Base-by-base conservation (phyloP, 2,797 vertebrate species). In the Myotis daubentonii region DNA sequence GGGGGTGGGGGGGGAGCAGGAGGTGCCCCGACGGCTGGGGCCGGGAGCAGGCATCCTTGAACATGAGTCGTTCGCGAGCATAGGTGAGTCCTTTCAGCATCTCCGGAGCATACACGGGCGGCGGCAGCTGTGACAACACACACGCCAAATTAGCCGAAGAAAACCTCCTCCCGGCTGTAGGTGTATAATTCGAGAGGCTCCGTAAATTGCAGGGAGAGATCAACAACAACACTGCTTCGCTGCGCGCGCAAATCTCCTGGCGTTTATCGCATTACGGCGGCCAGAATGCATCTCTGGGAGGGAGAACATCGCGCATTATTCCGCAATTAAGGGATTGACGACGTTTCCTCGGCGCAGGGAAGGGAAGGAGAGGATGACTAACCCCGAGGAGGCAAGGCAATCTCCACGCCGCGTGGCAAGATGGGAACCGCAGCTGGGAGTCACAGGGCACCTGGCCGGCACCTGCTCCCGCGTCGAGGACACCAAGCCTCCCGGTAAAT, bases 361-460 rank as follows among this genome's bases (percentile, higher is more conserved):
- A 97, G 95, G 94, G 95, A 97, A 93, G 75, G 20, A 4, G 84
- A 97, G 92, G 86, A 79, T 60, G 55, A 62, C 90, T 75, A 75
- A 89, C 82, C 92, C 81, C 12, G 47, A 97, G 93, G 96, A 97
- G 97, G 96, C 89, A 95, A 96, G 88, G 94, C 88, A 92, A 93
- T 97, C 96, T 98, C 65, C 87, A 94, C 95, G 95, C 86, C 89
- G 41, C 88, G 87, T 96, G 97, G 97, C 95, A 97, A 96, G 94
- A 96, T 94, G 94, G 96, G 96, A 95, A 93, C 95, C 85, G 96
- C 97, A 98, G 97, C 97, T 97, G 96, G 97, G 96, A 97, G 36
- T 97, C 96, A 92, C 89, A 30, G 97, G 97, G 95, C 95, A 96
- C 93, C 97, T 97, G 60, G 95, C 96, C 97, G 97, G 92, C 97